Evolutionary conservation across 2,888 invertebrate genomes (phyloP).

Genomic region (Rhingia rostrata): DNA sequence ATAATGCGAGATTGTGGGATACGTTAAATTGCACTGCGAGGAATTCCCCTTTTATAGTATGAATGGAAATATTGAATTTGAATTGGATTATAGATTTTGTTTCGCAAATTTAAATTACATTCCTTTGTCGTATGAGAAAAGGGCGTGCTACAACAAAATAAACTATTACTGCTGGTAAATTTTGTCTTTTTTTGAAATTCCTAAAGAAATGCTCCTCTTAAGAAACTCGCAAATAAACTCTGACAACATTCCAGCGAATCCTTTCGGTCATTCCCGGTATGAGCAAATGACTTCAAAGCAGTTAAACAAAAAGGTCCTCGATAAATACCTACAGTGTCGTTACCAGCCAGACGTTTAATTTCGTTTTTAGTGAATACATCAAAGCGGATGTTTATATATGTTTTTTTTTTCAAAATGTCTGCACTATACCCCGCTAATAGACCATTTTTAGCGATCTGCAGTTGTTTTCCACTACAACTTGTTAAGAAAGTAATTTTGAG

Average conservation of each 20-base stretch:
- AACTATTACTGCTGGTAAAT: background rate
- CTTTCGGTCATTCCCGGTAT: too few species aligned
- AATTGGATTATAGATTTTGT: slow-evolving; percentile 71
- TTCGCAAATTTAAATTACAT: slow-evolving; percentile 44
- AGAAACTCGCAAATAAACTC: too few species aligned
- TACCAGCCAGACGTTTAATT: slow-evolving; percentile 54
- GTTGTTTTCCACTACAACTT: slow-evolving; percentile 52
- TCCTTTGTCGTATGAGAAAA: slow-evolving; percentile 36
- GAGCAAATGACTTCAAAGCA: too few species aligned
- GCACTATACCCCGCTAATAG: slow-evolving; percentile 22
- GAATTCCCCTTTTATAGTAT: slow-evolving; percentile 56
- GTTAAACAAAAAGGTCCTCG: too few species aligned
- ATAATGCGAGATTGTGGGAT: slow-evolving; percentile 66
- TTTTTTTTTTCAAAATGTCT: slow-evolving; percentile 24
- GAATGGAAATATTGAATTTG: slow-evolving; percentile 72
- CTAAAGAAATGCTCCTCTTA: too few species aligned
- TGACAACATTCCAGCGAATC: too few species aligned
- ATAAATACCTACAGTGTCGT: background rate
- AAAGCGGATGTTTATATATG: background rate
- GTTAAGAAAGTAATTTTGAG: slow-evolving; percentile 60
- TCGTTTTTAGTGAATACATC: slow-evolving; percentile 44
- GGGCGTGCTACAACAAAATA: background rate
- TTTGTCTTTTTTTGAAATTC: background rate
- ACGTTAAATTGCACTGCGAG: slow-evolving; percentile 68
- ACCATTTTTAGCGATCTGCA: slow-evolving; percentile 18